These are phyloP conservation scores for Corynorhinus townsendii DNA, from an alignment of 2,113 vertebrate genomes.

Conservation along the genomic window DNA sequence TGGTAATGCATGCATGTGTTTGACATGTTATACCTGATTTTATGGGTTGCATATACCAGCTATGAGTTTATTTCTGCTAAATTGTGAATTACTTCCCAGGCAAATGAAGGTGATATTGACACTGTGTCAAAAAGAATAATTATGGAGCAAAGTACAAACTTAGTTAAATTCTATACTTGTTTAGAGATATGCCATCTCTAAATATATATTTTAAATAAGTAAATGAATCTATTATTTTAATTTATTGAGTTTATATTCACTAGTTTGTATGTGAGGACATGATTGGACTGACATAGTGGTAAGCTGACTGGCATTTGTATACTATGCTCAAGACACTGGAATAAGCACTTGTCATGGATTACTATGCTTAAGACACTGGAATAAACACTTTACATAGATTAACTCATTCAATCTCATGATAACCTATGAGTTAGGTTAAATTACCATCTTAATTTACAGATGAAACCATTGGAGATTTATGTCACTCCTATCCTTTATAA, in stretches of 20 bases:
- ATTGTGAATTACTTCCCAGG: neutral
- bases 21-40: neutral
- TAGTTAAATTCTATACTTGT: neutral
- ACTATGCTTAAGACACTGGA: neutral
- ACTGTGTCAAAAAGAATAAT: neutral
- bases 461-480: neutral
- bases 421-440: neutral
- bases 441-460: neutral
- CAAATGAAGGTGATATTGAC: neutral
- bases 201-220: neutral
- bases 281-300: neutral
- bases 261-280: neutral
- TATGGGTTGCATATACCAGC: neutral
- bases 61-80: neutral
- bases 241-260: neutral
- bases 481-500: neutral
- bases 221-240: neutral
- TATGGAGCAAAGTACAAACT: neutral
- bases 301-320: neutral
- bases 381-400: neutral
- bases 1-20: neutral
- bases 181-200: neutral
- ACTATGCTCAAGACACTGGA: neutral
- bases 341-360: neutral
- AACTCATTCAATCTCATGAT: neutral